These are phyloP conservation scores for Strongylocentrotus purpuratus DNA, from an alignment of 35 echinoderm and acorn worm species.

Conservation along the genomic window DNA sequence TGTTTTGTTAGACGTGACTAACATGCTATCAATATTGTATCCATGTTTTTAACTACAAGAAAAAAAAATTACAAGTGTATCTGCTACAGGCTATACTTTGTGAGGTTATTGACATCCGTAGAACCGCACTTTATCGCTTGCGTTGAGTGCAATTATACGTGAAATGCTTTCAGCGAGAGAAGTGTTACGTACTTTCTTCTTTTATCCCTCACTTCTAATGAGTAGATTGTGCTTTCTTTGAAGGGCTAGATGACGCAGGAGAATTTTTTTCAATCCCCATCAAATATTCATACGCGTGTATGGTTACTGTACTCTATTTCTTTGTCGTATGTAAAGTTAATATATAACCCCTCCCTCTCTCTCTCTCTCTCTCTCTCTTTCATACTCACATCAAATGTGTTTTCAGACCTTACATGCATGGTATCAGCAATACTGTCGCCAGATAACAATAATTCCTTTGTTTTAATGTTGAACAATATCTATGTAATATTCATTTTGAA, in stretches of 20 bases:
- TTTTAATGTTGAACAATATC: no score
- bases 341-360: no score
- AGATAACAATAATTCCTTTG: no score
- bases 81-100: not conserved
- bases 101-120: not conserved
- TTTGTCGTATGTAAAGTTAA: no score
- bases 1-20: no score
- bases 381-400: no score
- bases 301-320: not conserved
- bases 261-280: not conserved
- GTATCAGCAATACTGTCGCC: no score
- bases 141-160: not conserved
- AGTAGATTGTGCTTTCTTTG: not conserved
- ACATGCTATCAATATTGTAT: no score
- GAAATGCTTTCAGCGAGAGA: not conserved
- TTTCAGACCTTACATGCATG: no score
- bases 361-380: no score
- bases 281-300: not conserved
- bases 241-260: not conserved
- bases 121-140: not conserved
- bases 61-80: not conserved
- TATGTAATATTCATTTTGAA: no score
- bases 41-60: no score
- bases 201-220: not conserved
- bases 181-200: not conserved